A percentile compares a stretch with the other conserved stretches of the same genome.
phyloP scores from a whole-genome alignment of 2,888 invertebrate species.

The Orchestes rusci region DNA sequence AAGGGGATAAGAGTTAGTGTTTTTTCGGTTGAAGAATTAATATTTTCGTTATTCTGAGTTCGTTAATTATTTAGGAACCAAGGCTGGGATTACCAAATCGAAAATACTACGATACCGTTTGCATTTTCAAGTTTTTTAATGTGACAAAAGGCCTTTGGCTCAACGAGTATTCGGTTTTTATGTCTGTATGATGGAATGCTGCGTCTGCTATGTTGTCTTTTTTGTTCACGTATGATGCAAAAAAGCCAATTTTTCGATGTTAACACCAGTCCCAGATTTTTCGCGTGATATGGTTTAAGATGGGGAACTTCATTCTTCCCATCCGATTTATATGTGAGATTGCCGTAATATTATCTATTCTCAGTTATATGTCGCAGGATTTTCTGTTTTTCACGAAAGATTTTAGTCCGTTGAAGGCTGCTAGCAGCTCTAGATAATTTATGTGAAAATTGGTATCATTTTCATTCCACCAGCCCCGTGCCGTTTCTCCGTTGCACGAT shows the following conservation, averaged over 20 bases:
- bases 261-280: slow-evolving; percentile 25
- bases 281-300: slow-evolving; percentile 8
- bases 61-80: slow-evolving; percentile 17
- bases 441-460: slow-evolving; percentile 2
- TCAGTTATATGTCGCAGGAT: slow-evolving; percentile 8
- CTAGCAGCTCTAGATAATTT: slow-evolving; percentile 9
- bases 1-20: slow-evolving; percentile 12
- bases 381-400: slow-evolving; percentile 7
- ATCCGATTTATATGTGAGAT: slow-evolving; percentile 15
- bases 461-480: background rate
- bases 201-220: too few species aligned
- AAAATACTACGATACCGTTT: slow-evolving; percentile 15
- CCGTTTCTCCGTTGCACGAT: background rate
- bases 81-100: slow-evolving; percentile 13
- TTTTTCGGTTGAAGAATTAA: slow-evolving; percentile 8
- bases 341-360: slow-evolving; percentile 15
- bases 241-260: slow-evolving; percentile 10
- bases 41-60: slow-evolving; percentile 3
- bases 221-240: slow-evolving; percentile 7
- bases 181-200: too few species aligned
- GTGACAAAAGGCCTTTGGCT: too few species aligned
- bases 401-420: slow-evolving; percentile 10
- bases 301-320: slow-evolving; percentile 10
- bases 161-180: too few species aligned
- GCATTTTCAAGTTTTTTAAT: too few species aligned